Base-by-base conservation (phyloP, 2,113 vertebrate species). In the Macquaria ambigua region DNA sequence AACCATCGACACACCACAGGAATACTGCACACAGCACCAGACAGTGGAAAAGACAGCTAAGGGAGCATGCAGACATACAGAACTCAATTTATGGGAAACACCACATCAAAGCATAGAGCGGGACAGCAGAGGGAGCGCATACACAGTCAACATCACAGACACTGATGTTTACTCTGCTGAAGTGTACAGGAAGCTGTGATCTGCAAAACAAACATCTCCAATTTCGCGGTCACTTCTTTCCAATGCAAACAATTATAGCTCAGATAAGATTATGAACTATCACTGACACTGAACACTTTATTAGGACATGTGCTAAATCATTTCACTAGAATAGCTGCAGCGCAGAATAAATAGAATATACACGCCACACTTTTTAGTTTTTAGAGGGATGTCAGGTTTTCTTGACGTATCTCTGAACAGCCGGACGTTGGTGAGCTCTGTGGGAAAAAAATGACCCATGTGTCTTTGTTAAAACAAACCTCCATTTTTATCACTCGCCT, bases 401-500 rank as follows among this genome's bases (percentile, higher is more conserved):
- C 23, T 6, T 37, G 81, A 81, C 28, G 1, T 34, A 62, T 90
- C 74, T 81, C 63, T 50, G 14, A 69, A 66, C 34, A 72, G 84
- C 56, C n/a, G 39, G 87, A 77, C 73, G 88, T 83, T 93, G 94
- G 92, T 83, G 15, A 77, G 81, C 82, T 79, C 79, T 92, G 89
- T 95, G 95, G 95, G 95, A 95, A 96, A 92, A 92, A 91, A 90
- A 83, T 90, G 89, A 93, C 93, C 90, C 80, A n/a, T 81, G 90
- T 84, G 90, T 86, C 88, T 89, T 74, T 92, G 86, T 93, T 88
- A 83, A 94, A 94, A 95, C 90, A 95, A 95, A 93, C 82, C 41
- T 89, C 85, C 84, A 77, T 89, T 93, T 94, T 95, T 93, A 94
- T 92, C 89, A 89, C 90, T 83, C 67, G n/a, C 72, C 75, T 83